Conservation (phyloP, 2,888 invertebrate genomes). For the Hirudinaria manillensis region DNA sequence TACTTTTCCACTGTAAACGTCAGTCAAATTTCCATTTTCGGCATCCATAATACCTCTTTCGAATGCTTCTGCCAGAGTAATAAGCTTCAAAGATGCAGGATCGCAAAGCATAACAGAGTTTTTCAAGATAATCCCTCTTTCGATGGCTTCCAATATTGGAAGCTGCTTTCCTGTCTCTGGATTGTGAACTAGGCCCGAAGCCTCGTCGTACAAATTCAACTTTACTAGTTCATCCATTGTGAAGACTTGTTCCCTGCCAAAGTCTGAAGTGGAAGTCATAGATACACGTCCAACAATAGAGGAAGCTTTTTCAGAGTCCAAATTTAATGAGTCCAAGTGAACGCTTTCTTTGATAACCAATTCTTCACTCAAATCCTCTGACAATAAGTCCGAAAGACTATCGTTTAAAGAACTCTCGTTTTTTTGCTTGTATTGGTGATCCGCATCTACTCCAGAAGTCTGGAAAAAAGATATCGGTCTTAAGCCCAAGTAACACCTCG, state of each 20-base stretch:
- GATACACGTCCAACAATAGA: background rate
- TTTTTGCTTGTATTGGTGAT: background rate
- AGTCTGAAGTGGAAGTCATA: background rate
- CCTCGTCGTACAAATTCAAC: constrained; percentile 62
- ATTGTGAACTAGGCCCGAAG: constrained; percentile 64
- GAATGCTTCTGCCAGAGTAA: constrained; percentile 40
- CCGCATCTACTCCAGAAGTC: too few species aligned
- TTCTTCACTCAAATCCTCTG: background rate
- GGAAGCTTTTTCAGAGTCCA: background rate
- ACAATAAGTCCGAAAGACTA: constrained; percentile 1
- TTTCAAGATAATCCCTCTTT: constrained; percentile 45
- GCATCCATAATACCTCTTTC: constrained; percentile 63
- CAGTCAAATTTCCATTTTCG: constrained; percentile 45
- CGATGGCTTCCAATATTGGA: constrained; percentile 66
- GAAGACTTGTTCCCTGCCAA: constrained; percentile 17
- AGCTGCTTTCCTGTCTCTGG: constrained; percentile 50
- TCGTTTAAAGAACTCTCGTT: background rate
- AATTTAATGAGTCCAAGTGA: background rate
- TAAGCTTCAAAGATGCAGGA: constrained; percentile 42
- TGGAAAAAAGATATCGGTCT: too few species aligned
- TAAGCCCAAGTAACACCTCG: too few species aligned
- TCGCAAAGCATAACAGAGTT: constrained; percentile 47
- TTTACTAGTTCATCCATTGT: constrained; percentile 43
- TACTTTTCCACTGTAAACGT: constrained; percentile 36
- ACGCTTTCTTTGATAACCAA: background rate